phyloP scores from a whole-genome alignment of 2,113 vertebrate species.

The Halcyon senegalensis region DNA sequence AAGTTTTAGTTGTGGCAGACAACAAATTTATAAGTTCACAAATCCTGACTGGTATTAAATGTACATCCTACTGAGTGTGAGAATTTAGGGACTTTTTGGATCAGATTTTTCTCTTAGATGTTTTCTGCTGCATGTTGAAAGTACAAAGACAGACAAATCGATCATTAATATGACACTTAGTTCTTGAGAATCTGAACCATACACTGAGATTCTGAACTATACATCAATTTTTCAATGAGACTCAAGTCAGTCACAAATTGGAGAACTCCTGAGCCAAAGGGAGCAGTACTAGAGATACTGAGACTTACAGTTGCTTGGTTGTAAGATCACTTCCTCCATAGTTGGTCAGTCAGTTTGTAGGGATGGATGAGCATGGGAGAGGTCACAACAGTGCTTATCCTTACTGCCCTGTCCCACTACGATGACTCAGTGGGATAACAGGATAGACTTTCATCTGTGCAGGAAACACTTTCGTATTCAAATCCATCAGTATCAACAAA shows the following conservation, averaged over 20 bases:
- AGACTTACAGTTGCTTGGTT: neutral
- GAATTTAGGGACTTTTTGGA: neutral
- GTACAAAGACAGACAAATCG: neutral
- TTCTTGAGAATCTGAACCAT: neutral
- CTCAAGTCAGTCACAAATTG: neutral
- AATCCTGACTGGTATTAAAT: neutral
- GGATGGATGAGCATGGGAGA: neutral
- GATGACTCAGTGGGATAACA: neutral
- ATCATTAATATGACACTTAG: neutral
- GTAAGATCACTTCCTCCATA: neutral
- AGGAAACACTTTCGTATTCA: neutral
- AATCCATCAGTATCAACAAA: neutral
- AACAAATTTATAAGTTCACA: neutral
- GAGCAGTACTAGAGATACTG: neutral
- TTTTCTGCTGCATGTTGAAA: conserved; percentile 1
- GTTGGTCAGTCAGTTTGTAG: neutral
- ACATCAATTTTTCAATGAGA: neutral
- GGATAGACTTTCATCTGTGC: neutral
- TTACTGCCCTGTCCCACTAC: neutral
- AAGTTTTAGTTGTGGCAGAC: neutral
- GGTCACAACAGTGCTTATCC: neutral
- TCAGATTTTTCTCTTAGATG: neutral
- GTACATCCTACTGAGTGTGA: neutral
- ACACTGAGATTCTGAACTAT: neutral
- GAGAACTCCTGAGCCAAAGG: neutral